Base-by-base conservation (phyloP, 2,888 invertebrate species). In the Arge pagana region DNA sequence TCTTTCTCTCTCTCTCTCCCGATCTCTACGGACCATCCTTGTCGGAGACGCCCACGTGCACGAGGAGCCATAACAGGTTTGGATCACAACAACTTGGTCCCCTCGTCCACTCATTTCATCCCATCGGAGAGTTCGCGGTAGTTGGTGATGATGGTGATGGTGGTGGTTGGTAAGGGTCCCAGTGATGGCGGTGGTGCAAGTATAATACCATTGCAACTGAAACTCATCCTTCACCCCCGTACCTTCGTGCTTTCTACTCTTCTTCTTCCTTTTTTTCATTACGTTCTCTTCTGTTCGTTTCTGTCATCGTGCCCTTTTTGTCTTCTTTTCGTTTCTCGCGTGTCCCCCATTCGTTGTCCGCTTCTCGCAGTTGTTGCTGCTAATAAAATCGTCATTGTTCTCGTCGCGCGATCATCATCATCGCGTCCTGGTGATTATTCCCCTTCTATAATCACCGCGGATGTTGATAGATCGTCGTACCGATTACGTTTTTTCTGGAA, bases 31-130 rank as follows among this genome's bases (percentile, higher is more conserved):
- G n/a, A n/a, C n/a, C n/a, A n/a, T n/a, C 45, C 45, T 45, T 45
- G 33, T 45, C 18, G 33, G 24, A 45, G 33, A 45, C 45, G 45
- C 45, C 45, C 45, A 45, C 45, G 33, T 45, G 45, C 45, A 45
- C 33, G 45, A 35, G 33, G 33, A 45, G 45, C 45, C 45, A 45
- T 45, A 45, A 45, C 45, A 45, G 45, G 45, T 45, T 45, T 45
- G 45, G 45, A 45, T 45, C 45, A 45, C 45, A 45, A 45, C 45
- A 45, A 45, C 45, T 45, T 35, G 33, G 45, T 45, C 45, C 45
- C 23, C 23, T 23, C 37, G 21, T 40, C 45, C 33, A n/a, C n/a
- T n/a, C 45, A 35, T 45, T 35, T 35, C 45, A 45, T 23, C 45
- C 30, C 45, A 11, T 35, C 23, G 19, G 19, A 42, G 19, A 42